Evolutionary conservation across 2,113 vertebrate species (phyloP).

Genomic region (Dissostichus mawsoni): DNA sequence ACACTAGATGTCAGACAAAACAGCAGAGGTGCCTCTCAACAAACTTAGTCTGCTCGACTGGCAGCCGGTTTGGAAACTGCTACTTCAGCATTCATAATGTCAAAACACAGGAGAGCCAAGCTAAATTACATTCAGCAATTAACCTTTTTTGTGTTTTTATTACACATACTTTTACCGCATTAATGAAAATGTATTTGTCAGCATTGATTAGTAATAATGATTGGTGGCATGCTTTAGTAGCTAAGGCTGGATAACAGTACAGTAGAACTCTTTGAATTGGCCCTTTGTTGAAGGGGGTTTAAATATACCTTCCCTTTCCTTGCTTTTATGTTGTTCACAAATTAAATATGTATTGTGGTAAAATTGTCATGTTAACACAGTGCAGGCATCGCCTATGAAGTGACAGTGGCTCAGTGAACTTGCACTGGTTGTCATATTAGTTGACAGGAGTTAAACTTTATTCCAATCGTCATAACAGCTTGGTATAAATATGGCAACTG

Average conservation of each 20-base stretch:
- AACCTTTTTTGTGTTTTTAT: background rate
- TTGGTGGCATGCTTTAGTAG: background rate
- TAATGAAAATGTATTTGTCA: background rate
- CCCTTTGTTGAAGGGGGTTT: too few species aligned
- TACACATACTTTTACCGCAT: background rate
- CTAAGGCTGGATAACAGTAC: background rate
- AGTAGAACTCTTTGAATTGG: too few species aligned
- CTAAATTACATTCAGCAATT: too few species aligned
- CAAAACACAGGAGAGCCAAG: background rate
- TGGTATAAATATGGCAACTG: background rate
- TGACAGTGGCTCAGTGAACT: too few species aligned
- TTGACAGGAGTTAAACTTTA: background rate
- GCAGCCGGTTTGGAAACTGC: conserved; percentile 18
- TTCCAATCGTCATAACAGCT: background rate
- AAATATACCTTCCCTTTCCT: too few species aligned
- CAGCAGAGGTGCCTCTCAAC: conserved; percentile 37
- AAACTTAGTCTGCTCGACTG: conserved; percentile 6
- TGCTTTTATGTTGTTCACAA: too few species aligned
- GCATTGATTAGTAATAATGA: background rate
- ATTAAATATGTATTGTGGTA: too few species aligned
- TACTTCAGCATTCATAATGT: conserved; percentile 6
- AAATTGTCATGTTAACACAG: too few species aligned
- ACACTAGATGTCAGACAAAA: conserved; percentile 46
- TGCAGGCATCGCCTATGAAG: too few species aligned
- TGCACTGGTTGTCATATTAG: too few species aligned